These are phyloP conservation scores for Agapornis canus DNA, from an alignment of 2,797 vertebrate genomes.

Conservation along the genomic window DNA sequence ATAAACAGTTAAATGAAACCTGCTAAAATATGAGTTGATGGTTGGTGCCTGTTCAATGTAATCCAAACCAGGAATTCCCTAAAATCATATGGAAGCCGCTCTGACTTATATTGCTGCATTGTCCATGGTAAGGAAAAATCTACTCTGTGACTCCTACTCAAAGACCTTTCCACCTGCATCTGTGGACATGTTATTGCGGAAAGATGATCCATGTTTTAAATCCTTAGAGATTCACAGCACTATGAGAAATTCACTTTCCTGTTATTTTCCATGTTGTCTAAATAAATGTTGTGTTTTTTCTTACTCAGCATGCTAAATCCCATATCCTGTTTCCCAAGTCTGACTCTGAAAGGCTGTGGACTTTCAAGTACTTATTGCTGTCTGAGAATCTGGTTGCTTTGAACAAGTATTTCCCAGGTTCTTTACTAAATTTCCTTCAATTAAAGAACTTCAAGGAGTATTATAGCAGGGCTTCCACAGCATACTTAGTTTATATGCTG, in stretches of 20 bases:
- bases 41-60: background rate
- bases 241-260: background rate
- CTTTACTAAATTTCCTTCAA: background rate
- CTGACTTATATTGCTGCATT: background rate
- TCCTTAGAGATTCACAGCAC: background rate
- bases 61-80: background rate
- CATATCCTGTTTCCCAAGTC: constrained; percentile 20
- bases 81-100: background rate
- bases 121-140: background rate
- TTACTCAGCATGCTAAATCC: background rate
- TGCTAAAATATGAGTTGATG: background rate
- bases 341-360: background rate
- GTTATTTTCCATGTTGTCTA: background rate
- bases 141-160: background rate
- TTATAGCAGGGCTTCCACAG: background rate
- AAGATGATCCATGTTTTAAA: background rate
- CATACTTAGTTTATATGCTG: background rate
- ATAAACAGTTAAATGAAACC: background rate
- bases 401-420: background rate
- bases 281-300: background rate
- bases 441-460: background rate
- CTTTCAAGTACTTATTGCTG: background rate
- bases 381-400: background rate
- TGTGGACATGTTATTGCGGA: background rate
- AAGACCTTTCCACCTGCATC: background rate